phyloP scores from a whole-genome alignment of 2,888 invertebrate species.

The Dioctria linearis region DNA sequence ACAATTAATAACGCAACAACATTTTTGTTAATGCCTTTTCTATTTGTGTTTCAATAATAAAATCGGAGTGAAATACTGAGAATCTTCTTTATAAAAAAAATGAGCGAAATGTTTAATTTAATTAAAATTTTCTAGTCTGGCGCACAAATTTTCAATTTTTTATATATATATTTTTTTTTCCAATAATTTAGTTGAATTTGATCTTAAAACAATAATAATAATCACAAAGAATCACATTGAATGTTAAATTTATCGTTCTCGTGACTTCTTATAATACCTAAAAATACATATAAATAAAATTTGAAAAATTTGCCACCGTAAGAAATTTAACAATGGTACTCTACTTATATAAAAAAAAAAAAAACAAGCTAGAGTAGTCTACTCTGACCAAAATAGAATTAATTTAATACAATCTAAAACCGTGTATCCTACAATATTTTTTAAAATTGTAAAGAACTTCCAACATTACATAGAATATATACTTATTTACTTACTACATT shows the following conservation, averaged over 20 bases:
- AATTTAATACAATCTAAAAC: neutral
- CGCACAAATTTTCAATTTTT: neutral
- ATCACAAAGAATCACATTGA: neutral
- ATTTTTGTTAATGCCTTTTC: no score
- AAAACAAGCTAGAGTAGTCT: neutral
- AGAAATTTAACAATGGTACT: constrained; percentile 3
- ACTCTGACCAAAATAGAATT: neutral
- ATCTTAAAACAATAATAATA: neutral
- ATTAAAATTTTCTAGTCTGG: no score
- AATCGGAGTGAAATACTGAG: no score
- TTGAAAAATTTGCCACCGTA: constrained; percentile 3
- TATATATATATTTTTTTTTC: neutral
- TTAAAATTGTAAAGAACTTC: neutral
- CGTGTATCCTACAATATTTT: neutral
- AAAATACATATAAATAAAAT: neutral
- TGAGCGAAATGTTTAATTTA: no score
- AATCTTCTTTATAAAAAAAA: no score
- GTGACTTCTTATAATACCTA: neutral
- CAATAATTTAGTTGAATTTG: neutral
- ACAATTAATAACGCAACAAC: no score
- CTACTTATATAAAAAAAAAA: neutral
- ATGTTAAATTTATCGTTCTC: neutral
- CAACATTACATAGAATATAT: neutral
- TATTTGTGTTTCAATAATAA: no score
- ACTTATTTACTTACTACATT: neutral